These are phyloP conservation scores for Timema podura DNA, from an alignment of 2,888 invertebrate genomes.

Conservation along the genomic window DNA sequence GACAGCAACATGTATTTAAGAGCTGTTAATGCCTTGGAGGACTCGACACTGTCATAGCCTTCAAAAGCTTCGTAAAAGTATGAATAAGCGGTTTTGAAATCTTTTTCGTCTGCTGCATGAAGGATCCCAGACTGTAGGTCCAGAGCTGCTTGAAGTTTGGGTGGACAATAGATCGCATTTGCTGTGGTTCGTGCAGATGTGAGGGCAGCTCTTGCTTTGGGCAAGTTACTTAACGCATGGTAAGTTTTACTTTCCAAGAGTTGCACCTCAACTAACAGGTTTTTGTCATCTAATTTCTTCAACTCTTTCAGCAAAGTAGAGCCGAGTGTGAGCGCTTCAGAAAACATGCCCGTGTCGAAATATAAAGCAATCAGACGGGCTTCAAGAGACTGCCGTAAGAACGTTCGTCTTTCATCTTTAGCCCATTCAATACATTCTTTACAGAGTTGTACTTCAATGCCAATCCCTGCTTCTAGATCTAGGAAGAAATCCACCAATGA, in stretches of 20 bases:
- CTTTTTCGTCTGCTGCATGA: slow-evolving; percentile 99
- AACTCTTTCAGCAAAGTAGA: slow-evolving; percentile 88
- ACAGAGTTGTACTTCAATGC: slow-evolving; percentile 85
- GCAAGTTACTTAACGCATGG: slow-evolving; percentile 94
- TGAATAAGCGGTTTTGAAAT: slow-evolving; percentile 99
- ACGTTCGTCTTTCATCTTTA: slow-evolving; percentile 94
- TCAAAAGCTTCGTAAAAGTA: slow-evolving; percentile 99
- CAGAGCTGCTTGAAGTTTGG: slow-evolving; percentile 95
- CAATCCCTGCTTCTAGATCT: slow-evolving; percentile 94
- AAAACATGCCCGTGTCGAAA: slow-evolving; percentile 85
- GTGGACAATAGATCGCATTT: slow-evolving; percentile 98
- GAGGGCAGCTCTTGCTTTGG: slow-evolving; percentile 92
- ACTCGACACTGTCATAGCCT: slow-evolving; percentile 94
- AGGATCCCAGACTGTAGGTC: slow-evolving; percentile 97
- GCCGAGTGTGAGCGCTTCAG: slow-evolving; percentile 79
- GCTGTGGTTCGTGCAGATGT: slow-evolving; percentile 99
- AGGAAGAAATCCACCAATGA: slow-evolving; percentile 96
- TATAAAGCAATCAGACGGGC: slow-evolving; percentile 92
- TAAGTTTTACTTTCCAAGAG: slow-evolving; percentile 97
- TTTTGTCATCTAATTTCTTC: slow-evolving; percentile 99
- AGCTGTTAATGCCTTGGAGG: slow-evolving; percentile 86
- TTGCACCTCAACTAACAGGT: slow-evolving; percentile 96
- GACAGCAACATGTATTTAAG: slow-evolving; percentile 98
- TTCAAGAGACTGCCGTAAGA: slow-evolving; percentile 92
- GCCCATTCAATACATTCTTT: slow-evolving; percentile 99